Conservation (phyloP, 2,113 vertebrate genomes). For the Anarrhichthys ocellatus region DNA sequence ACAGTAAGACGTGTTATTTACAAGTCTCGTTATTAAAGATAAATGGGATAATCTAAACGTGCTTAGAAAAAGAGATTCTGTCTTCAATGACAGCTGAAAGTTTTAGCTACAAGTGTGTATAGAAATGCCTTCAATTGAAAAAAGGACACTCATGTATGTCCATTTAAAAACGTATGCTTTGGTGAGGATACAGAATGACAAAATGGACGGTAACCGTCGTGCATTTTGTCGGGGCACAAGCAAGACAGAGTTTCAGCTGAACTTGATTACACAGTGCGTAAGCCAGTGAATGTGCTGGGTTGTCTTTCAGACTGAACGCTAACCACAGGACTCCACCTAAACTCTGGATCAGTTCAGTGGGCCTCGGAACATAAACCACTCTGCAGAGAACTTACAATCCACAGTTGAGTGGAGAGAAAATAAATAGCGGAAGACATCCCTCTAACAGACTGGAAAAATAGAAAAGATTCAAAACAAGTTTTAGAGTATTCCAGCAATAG, state of each 20-base stretch:
- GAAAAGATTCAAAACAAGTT: slow-evolving; percentile 42
- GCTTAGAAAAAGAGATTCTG: not conserved
- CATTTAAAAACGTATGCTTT: not conserved
- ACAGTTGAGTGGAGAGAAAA: slow-evolving; percentile 55
- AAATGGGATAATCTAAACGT: slow-evolving; percentile 20
- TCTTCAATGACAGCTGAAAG: not conserved
- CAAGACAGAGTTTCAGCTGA: slow-evolving; percentile 41
- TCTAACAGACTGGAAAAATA: slow-evolving; percentile 38
- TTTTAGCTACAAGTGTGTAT: not conserved
- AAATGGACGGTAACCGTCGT: not conserved
- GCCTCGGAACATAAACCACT: slow-evolving; percentile 66
- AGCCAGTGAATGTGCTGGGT: slow-evolving; percentile 63
- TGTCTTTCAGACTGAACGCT: slow-evolving; percentile 57
- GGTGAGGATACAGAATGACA: not conserved
- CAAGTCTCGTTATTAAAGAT: slow-evolving; percentile 40
- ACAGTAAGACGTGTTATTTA: not conserved
- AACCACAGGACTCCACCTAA: slow-evolving; percentile 80
- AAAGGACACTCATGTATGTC: not conserved
- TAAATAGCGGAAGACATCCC: slow-evolving; percentile 46
- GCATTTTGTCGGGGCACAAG: slow-evolving; percentile 10
- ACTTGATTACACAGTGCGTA: slow-evolving; percentile 59
- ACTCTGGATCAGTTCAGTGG: slow-evolving; percentile 73
- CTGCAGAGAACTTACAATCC: slow-evolving; percentile 45
- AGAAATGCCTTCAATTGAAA: not conserved
- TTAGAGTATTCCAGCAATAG: slow-evolving; percentile 1